phyloP scores from a whole-genome alignment of 2,113 vertebrate species.

The Protobothrops mucrosquamatus region DNA sequence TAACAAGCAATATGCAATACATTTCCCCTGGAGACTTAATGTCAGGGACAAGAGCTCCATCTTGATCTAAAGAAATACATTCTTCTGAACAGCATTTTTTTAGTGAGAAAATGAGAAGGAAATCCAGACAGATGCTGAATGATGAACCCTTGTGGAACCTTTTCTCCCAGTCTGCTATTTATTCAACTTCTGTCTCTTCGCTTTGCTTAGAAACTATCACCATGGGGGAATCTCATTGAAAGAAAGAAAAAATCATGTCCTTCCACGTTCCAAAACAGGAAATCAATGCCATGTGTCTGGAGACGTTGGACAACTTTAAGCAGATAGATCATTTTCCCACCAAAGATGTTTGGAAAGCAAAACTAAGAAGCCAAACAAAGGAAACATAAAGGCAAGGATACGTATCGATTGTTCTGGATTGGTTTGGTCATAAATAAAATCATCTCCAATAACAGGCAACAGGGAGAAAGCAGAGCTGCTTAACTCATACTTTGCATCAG shows the following conservation, averaged over 20 bases:
- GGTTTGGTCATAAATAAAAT: not conserved
- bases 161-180: not conserved
- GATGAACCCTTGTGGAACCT: not conserved
- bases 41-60: not conserved
- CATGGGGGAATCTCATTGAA: not conserved
- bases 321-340: not conserved
- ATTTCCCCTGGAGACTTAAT: not conserved
- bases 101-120: not conserved
- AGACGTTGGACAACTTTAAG: not conserved
- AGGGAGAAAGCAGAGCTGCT: too few relatives aligned
- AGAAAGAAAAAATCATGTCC: not conserved
- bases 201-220: not conserved
- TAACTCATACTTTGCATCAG: too few relatives aligned
- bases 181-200: not conserved
- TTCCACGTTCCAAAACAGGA: not conserved
- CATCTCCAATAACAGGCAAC: conserved; percentile 14
- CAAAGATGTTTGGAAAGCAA: not conserved
- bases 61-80: not conserved
- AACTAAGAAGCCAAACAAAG: not conserved
- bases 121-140: not conserved
- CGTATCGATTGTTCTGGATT: not conserved
- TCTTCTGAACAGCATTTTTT: not conserved
- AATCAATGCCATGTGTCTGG: not conserved
- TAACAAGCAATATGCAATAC: not conserved
- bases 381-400: not conserved